These are phyloP conservation scores for Sardina pilchardus DNA, from an alignment of 2,113 vertebrate genomes.

Conservation along the genomic window DNA sequence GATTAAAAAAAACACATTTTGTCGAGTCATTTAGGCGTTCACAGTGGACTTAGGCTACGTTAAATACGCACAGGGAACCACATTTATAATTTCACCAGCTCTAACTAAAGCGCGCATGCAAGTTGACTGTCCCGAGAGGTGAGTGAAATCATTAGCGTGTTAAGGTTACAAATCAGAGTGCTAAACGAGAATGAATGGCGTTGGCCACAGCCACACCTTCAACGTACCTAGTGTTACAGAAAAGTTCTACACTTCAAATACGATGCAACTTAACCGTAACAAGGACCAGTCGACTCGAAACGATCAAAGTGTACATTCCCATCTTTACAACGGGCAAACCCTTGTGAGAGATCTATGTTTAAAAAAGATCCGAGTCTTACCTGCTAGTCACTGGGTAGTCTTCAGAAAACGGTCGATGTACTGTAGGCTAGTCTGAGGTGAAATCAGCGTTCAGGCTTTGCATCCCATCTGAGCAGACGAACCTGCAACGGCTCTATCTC, in stretches of 20 bases:
- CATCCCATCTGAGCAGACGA: slow-evolving; percentile 3
- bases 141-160: too few relatives aligned
- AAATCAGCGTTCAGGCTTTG: neutral
- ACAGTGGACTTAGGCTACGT: too few relatives aligned
- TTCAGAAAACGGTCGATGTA: neutral
- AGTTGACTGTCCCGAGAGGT: too few relatives aligned
- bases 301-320: too few relatives aligned
- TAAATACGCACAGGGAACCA: too few relatives aligned
- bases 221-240: neutral
- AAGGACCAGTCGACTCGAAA: neutral
- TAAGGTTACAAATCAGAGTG: neutral
- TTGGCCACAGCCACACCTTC: neutral
- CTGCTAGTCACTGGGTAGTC: neutral
- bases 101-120: too few relatives aligned
- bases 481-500: neutral
- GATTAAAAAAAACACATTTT: too few relatives aligned
- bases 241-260: neutral
- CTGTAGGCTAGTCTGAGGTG: neutral
- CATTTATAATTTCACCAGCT: too few relatives aligned
- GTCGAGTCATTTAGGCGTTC: too few relatives aligned
- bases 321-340: too few relatives aligned
- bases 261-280: neutral
- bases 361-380: neutral
- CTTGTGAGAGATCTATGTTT: too few relatives aligned
- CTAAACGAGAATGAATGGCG: neutral